phyloP scores from a whole-genome alignment of 1,140 invertebrate species.

The Drosophila nasuta region DNA sequence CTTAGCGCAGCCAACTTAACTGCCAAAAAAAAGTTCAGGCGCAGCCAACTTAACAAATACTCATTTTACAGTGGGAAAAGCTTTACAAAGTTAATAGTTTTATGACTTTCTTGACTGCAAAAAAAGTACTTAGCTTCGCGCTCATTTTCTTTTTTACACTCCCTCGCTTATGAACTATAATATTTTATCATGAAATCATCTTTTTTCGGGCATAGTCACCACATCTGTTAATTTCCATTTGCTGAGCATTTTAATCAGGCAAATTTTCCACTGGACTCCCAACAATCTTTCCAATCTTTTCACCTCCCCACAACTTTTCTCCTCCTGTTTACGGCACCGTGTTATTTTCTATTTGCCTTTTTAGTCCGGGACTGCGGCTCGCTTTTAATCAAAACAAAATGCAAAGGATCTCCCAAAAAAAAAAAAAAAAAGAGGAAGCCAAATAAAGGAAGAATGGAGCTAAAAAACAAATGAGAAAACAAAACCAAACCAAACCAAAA shows the following conservation, averaged over 20 bases:
- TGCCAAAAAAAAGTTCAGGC: too few species aligned
- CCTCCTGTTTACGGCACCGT: background rate
- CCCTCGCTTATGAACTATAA: background rate
- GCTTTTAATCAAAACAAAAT: conserved; percentile 81
- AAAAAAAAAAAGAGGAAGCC: background rate
- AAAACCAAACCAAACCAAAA: conserved; percentile 33
- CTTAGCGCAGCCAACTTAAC: too few species aligned
- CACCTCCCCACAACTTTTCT: background rate
- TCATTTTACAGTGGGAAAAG: too few species aligned
- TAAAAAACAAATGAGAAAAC: conserved; percentile 17
- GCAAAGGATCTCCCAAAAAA: conserved; percentile 45
- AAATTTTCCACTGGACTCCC: conserved; percentile 15
- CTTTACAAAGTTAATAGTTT: background rate
- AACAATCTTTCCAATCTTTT: conserved; percentile 41
- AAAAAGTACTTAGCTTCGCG: background rate
- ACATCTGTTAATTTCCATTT: conserved; percentile 44
- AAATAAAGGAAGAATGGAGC: conserved; percentile 11
- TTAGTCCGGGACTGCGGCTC: conserved; percentile 45
- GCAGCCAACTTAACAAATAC: too few species aligned
- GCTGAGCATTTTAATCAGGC: conserved; percentile 42
- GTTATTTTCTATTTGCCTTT: conserved; percentile 25
- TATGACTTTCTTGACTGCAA: background rate
- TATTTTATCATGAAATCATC: conserved; percentile 3
- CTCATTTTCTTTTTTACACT: background rate
- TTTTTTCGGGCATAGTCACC: background rate